Conservation (phyloP, 2,888 invertebrate genomes). For the Gnatocerus cornutus region DNA sequence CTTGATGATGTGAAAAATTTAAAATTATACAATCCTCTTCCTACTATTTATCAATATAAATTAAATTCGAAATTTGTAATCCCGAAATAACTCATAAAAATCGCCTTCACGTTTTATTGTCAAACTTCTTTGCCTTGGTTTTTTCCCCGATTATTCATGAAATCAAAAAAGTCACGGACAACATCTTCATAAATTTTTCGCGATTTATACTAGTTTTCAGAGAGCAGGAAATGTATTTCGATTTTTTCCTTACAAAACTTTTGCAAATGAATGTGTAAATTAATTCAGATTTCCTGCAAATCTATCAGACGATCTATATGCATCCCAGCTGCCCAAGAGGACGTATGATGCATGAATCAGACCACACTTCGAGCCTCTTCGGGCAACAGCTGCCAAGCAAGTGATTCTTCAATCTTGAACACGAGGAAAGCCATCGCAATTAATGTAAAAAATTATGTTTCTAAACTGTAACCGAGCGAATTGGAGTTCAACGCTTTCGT, state of each 20-base stretch:
- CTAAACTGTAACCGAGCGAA: neutral
- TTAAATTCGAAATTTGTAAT: too few relatives aligned
- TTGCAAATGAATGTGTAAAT: constrained; percentile 1
- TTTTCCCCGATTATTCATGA: neutral
- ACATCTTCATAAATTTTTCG: constrained; percentile 8
- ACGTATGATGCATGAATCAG: constrained; percentile 14
- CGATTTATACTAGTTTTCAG: neutral
- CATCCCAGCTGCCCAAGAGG: constrained; percentile 13
- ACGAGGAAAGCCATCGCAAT: neutral
- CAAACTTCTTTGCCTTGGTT: constrained; percentile 13
- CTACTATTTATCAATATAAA: too few relatives aligned
- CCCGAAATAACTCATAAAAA: neutral
- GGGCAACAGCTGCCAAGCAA: constrained; percentile 20
- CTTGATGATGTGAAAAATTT: too few relatives aligned
- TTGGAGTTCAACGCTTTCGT: constrained; percentile 1
- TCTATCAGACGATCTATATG: constrained; percentile 11
- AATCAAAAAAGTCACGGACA: constrained; percentile 25
- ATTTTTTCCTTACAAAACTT: neutral
- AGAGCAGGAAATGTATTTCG: neutral
- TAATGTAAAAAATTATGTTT: neutral
- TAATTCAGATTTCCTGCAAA: constrained; percentile 12
- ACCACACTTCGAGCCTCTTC: constrained; percentile 31
- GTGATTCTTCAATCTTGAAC: constrained; percentile 23
- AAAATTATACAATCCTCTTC: too few relatives aligned
- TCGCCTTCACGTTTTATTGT: neutral